Conservation (phyloP, 2,797 vertebrate species). For the Spinus pinus region DNA sequence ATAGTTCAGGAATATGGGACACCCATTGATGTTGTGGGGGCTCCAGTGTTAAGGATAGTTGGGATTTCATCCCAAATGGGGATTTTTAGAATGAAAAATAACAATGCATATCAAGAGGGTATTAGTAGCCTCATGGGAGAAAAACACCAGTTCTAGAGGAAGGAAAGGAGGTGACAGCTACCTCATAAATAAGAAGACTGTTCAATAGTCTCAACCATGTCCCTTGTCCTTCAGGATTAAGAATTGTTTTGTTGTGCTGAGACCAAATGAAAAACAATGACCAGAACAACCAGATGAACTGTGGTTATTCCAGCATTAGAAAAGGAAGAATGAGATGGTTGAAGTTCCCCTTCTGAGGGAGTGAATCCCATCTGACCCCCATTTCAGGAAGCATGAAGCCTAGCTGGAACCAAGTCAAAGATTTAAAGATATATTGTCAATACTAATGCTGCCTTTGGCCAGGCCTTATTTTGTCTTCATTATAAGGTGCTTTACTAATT, state of each 20-base stretch:
- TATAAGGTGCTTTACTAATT: neutral
- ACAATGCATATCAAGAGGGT: neutral
- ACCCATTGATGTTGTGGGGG: fast-evolving
- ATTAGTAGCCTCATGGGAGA: neutral
- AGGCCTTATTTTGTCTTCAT: neutral
- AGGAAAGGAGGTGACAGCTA: neutral
- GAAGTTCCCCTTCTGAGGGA: neutral
- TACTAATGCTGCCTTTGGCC: neutral
- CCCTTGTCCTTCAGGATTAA: neutral
- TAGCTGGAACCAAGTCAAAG: neutral
- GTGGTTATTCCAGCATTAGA: neutral
- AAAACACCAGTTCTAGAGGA: neutral
- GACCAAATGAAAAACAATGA: neutral
- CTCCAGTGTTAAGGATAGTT: neutral
- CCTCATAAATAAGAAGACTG: neutral
- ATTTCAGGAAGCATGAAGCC: neutral
- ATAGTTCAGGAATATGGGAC: neutral
- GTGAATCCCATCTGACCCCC: neutral
- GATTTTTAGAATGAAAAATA: neutral
- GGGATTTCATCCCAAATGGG: neutral
- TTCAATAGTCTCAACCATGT: neutral
- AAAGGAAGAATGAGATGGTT: neutral
- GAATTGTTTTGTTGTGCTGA: neutral
- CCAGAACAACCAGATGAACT: neutral
- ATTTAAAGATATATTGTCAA: neutral